Conservation (phyloP, 1,140 invertebrate species). For the Hestina assimilis region DNA sequence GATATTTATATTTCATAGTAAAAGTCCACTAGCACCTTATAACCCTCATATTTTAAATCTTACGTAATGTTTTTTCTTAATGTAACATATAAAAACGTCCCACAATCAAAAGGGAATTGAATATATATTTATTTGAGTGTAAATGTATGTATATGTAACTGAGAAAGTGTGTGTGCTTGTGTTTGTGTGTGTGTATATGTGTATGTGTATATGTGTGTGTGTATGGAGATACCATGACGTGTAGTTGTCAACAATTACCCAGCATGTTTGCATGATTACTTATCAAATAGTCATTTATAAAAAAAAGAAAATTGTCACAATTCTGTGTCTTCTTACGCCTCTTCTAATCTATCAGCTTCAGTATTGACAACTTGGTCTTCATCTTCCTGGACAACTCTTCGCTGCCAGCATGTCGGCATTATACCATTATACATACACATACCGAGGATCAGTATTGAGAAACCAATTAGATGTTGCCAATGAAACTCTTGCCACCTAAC, state of each 20-base stretch:
- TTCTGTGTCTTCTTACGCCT: not conserved
- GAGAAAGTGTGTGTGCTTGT: too few relatives aligned
- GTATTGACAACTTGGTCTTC: conserved; percentile 18
- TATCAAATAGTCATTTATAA: too few relatives aligned
- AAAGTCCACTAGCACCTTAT: not conserved
- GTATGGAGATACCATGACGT: too few relatives aligned
- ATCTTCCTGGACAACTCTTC: conserved; percentile 5
- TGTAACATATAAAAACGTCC: not conserved
- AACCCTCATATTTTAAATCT: not conserved
- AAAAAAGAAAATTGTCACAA: too few relatives aligned
- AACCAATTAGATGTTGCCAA: conserved; percentile 88
- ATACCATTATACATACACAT: conserved; percentile 89
- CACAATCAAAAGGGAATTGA: not conserved
- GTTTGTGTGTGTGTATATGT: not conserved
- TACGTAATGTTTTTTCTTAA: not conserved
- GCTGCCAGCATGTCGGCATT: conserved; percentile 45
- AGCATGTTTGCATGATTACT: too few relatives aligned
- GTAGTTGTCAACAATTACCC: too few relatives aligned
- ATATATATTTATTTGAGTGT: not conserved
- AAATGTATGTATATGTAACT: not conserved
- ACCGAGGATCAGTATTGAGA: conserved; percentile 84
- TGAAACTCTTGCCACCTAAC: conserved; percentile 90
- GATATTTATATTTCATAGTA: too few relatives aligned
- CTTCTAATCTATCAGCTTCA: conserved; percentile 22
- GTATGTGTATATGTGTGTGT: not conserved